Conservation (phyloP, 2,888 invertebrate species). For the Electrophaes corylata region DNA sequence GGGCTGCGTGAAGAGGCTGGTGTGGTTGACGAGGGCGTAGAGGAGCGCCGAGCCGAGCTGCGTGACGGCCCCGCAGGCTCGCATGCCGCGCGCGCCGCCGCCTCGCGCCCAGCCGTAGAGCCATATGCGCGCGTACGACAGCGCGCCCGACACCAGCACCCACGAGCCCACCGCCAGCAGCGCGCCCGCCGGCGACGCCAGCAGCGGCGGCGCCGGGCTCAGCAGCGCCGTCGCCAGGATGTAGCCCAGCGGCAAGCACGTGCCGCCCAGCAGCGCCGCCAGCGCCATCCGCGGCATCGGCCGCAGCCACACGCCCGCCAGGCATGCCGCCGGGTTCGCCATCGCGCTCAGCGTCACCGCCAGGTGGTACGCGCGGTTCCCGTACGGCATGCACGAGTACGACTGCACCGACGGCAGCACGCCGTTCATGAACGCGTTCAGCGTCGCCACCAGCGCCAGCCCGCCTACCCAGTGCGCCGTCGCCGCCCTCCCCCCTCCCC, state of each 20-base stretch:
- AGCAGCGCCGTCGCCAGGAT: slow-evolving; percentile 88
- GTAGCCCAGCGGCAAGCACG: slow-evolving; percentile 85
- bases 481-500: too few species aligned
- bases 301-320: slow-evolving; percentile 85
- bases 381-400: slow-evolving; percentile 93
- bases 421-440: slow-evolving; percentile 90
- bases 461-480: slow-evolving; percentile 58
- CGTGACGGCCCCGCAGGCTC: slow-evolving; percentile 89
- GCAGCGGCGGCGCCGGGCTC: slow-evolving; percentile 90
- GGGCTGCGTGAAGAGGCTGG: slow-evolving; percentile 82
- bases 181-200: slow-evolving; percentile 81
- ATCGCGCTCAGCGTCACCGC: slow-evolving; percentile 90
- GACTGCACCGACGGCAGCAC: slow-evolving; percentile 92
- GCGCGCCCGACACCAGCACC: slow-evolving; percentile 86
- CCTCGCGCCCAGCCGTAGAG: slow-evolving; percentile 89
- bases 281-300: slow-evolving; percentile 77
- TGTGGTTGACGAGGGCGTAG: slow-evolving; percentile 88
- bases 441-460: slow-evolving; percentile 71
- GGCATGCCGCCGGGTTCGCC: slow-evolving; percentile 91
- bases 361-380: slow-evolving; percentile 90
- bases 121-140: slow-evolving; percentile 91
- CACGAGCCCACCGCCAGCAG: slow-evolving; percentile 88
- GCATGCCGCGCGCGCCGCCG: slow-evolving; percentile 89
- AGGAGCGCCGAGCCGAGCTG: slow-evolving; percentile 90
- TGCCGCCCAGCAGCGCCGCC: slow-evolving; percentile 70